phyloP scores from a whole-genome alignment of 2,797 vertebrate species.

The Choloepus didactylus region DNA sequence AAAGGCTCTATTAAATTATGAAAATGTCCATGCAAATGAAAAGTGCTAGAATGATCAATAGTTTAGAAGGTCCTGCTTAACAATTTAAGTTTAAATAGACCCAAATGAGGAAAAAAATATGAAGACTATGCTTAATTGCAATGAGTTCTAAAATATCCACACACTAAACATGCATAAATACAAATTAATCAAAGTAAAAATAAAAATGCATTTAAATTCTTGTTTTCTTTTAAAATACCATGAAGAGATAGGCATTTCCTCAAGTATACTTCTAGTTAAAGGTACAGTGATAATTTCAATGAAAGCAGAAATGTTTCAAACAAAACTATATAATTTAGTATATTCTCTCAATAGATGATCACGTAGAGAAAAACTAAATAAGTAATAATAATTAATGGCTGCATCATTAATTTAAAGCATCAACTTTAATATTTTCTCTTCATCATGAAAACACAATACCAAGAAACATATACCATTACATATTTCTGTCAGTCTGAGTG shows the following conservation, averaged over 20 bases:
- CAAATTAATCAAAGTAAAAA: slow-evolving; percentile 22
- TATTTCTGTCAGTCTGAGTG: slow-evolving; percentile 18
- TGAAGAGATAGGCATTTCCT: background rate
- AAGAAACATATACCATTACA: background rate
- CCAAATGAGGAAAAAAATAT: slow-evolving; percentile 1
- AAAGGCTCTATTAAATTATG: background rate
- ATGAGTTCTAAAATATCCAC: background rate
- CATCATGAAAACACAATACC: background rate
- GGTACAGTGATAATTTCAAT: background rate
- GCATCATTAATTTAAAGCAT: background rate
- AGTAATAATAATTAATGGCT: too few species aligned
- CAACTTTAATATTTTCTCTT: background rate
- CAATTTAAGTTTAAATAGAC: slow-evolving; percentile 22
- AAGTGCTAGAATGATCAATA: background rate
- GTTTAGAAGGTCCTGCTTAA: background rate
- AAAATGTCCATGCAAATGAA: slow-evolving; percentile 39
- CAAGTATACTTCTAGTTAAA: slow-evolving; percentile 53
- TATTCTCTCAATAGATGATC: background rate
- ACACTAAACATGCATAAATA: slow-evolving; percentile 15
- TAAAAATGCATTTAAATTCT: slow-evolving; percentile 34
- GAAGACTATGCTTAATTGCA: background rate
- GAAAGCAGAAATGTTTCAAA: slow-evolving; percentile 16
- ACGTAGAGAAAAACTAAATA: background rate
- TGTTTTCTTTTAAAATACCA: slow-evolving; percentile 54
- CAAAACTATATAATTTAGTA: background rate